Evolutionary conservation across 2,888 invertebrate genomes (phyloP).

Genomic region (Endotricha flammealis): DNA sequence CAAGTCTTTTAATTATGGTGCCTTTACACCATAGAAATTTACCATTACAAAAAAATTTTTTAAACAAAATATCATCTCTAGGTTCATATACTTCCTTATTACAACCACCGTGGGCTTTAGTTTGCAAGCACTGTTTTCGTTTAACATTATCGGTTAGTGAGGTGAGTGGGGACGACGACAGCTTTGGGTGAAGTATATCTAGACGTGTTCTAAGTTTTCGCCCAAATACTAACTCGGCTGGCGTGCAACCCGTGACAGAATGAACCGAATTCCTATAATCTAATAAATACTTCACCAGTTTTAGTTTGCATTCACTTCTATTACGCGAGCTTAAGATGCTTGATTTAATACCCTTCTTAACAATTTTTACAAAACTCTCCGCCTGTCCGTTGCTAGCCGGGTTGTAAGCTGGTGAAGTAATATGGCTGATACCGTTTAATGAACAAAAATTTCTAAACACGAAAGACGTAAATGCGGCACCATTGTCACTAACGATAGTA

Average conservation of each 20-base stretch:
- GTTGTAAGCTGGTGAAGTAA: slow-evolving; percentile 23
- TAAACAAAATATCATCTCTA: slow-evolving; percentile 2
- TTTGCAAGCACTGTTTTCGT: no score
- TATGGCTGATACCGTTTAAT: slow-evolving; percentile 22
- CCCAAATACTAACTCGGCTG: slow-evolving; percentile 19
- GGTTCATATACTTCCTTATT: no score
- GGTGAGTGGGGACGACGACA: slow-evolving; percentile 10
- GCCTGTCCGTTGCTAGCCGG: slow-evolving; percentile 27
- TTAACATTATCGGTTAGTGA: slow-evolving; percentile 8
- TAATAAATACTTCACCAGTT: slow-evolving; percentile 21
- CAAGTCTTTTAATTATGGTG: slow-evolving; percentile 11
- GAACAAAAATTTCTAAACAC: slow-evolving; percentile 22
- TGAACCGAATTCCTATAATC: slow-evolving; percentile 22
- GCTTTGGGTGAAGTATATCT: slow-evolving; percentile 18
- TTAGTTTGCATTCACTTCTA: slow-evolving; percentile 6
- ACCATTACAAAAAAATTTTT: slow-evolving; percentile 13
- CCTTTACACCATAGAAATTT: slow-evolving; percentile 16
- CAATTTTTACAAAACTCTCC: slow-evolving; percentile 24
- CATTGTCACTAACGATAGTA: slow-evolving; percentile 25
- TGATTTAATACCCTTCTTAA: slow-evolving; percentile 26
- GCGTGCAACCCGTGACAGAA: slow-evolving; percentile 15
- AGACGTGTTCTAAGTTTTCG: slow-evolving; percentile 15
- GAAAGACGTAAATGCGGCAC: slow-evolving; percentile 19
- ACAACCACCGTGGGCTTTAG: no score
- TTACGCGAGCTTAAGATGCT: slow-evolving; percentile 9